A percentile compares a stretch with the other conserved stretches of the same genome.
Evolutionary conservation across 2,113 vertebrate genomes (phyloP).

Genomic region (Emydocephalus ijimae): DNA sequence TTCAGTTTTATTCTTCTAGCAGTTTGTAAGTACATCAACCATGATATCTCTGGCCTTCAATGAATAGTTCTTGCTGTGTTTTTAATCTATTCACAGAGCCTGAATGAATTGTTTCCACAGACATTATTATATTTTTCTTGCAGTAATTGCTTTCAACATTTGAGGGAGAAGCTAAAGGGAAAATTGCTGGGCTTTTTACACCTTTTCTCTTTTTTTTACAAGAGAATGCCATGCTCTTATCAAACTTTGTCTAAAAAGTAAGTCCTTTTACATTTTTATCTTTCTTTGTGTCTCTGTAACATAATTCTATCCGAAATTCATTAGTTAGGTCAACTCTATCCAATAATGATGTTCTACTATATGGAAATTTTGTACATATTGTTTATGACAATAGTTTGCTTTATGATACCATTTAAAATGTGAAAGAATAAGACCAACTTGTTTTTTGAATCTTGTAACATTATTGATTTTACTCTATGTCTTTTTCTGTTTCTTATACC

Average conservation of each 20-base stretch:
- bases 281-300: background rate
- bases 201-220: background rate
- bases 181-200: background rate
- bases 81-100: background rate
- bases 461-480: background rate
- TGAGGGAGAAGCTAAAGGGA: background rate
- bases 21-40: background rate
- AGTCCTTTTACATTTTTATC: background rate
- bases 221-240: background rate
- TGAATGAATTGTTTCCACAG: background rate
- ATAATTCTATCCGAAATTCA: background rate
- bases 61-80: background rate
- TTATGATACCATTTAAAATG: background rate
- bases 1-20: background rate
- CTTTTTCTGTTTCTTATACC: background rate
- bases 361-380: background rate
- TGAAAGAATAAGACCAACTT: background rate
- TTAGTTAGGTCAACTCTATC: background rate
- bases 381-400: background rate
- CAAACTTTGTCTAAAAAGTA: background rate
- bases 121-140: background rate
- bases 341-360: background rate
- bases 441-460: background rate
- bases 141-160: background rate
- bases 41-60: background rate